A percentile compares a stretch with the other conserved stretches of the same genome.
Evolutionary conservation across 2,888 invertebrate genomes (phyloP).

Genomic region (Dryomyza anilis): DNA sequence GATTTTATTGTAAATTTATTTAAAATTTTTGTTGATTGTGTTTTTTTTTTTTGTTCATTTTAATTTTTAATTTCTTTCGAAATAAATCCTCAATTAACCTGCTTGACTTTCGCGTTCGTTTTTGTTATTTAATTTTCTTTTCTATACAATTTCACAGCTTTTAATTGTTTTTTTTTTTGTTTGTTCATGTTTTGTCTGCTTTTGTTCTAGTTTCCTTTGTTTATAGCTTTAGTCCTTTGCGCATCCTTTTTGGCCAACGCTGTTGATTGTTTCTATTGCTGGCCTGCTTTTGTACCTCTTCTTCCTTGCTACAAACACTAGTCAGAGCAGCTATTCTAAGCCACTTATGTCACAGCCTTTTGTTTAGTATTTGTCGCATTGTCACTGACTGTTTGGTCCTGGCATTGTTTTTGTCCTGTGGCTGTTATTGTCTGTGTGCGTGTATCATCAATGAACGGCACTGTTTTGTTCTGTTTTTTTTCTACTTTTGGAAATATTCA

Average conservation of each 20-base stretch:
- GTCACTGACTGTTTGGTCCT: background rate
- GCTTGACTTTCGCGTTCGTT: background rate
- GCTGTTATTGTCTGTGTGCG: constrained; percentile 11
- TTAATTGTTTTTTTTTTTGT: constrained; percentile 3
- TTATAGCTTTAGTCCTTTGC: no score
- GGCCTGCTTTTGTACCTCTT: background rate
- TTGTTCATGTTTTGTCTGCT: background rate
- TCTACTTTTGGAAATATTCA: no score
- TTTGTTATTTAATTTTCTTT: no score
- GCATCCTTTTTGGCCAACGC: no score
- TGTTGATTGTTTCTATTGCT: constrained; percentile 6
- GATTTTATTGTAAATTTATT: background rate
- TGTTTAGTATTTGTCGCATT: background rate
- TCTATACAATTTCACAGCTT: background rate
- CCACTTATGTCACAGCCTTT: no score
- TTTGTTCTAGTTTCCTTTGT: background rate
- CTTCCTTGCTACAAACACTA: background rate
- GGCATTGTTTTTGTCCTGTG: constrained; percentile 10
- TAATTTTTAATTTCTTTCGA: background rate
- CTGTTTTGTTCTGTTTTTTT: no score
- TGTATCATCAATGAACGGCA: no score
- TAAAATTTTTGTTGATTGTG: no score
- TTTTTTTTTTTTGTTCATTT: background rate
- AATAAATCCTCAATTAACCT: no score
- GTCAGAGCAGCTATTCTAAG: no score